Evolutionary conservation across 2,888 invertebrate species (phyloP).

Genomic region (Spialia ferax): DNA sequence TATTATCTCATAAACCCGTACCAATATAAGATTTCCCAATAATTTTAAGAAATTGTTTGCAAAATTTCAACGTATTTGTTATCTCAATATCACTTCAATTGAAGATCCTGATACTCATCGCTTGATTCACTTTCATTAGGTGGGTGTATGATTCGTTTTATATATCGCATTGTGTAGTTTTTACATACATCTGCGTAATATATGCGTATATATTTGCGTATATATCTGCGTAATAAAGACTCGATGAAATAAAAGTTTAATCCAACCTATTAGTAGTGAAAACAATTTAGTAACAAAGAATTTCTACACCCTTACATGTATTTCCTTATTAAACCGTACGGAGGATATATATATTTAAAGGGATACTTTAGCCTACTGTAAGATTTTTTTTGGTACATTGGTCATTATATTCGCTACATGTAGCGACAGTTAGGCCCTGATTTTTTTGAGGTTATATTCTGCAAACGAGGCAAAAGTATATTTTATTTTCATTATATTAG

Average conservation of each 20-base stretch:
- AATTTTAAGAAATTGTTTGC: neutral
- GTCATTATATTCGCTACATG: constrained; percentile 54
- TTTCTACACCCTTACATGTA: neutral
- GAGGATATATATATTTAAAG: constrained; percentile 2
- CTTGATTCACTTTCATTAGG: neutral
- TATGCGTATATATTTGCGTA: no score
- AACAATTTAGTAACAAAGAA: neutral
- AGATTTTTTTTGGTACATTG: constrained; percentile 72
- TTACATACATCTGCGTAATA: no score
- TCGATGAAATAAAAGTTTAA: neutral
- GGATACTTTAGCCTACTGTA: constrained; percentile 47
- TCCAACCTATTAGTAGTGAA: neutral
- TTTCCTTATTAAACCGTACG: neutral
- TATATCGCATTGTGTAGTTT: no score
- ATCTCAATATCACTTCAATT: neutral
- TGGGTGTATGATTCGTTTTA: no score
- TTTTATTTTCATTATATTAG: constrained; percentile 42
- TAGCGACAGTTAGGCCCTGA: constrained; percentile 71
- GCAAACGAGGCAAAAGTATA: constrained; percentile 50
- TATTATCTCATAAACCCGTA: neutral
- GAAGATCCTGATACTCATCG: no score
- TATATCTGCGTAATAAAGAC: no score
- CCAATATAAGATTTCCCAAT: neutral
- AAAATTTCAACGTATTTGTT: neutral
- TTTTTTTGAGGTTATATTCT: constrained; percentile 54